These are phyloP conservation scores for Leptodactylus fuscus DNA, from an alignment of 2,113 vertebrate genomes.

Conservation along the genomic window DNA sequence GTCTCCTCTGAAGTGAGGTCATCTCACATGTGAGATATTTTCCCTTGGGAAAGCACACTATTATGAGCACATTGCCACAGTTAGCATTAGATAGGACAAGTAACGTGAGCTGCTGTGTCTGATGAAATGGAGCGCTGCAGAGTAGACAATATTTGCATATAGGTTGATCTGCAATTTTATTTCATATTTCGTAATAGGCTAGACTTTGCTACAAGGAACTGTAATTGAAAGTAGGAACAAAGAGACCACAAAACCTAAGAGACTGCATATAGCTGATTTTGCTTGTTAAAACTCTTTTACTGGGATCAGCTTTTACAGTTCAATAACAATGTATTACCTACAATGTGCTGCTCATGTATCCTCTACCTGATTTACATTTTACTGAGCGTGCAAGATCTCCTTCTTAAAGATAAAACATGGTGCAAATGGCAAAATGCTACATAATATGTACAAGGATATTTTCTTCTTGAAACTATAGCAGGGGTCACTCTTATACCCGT, in stretches of 20 bases:
- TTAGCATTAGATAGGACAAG: constrained; percentile 23
- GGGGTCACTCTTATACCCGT: too few relatives aligned
- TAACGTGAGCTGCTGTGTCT: neutral
- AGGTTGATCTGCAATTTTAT: neutral
- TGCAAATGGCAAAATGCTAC: neutral
- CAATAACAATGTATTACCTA: neutral
- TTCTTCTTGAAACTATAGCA: neutral
- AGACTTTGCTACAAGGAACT: neutral
- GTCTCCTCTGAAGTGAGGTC: constrained; percentile 36
- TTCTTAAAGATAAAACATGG: neutral
- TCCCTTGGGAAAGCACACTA: constrained; percentile 43
- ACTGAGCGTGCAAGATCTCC: neutral
- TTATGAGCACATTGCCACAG: constrained; percentile 32
- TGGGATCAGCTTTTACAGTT: neutral
- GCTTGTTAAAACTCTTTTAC: neutral
- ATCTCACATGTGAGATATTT: constrained; percentile 35
- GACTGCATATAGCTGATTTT: neutral
- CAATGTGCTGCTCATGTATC: neutral
- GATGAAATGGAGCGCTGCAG: neutral
- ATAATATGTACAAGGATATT: neutral
- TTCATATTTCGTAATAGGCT: neutral
- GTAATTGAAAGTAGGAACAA: neutral
- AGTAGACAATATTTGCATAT: neutral
- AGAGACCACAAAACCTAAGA: neutral
- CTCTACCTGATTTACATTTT: neutral